Conservation (phyloP, 1,140 invertebrate genomes). For the Vanessa atalanta region DNA sequence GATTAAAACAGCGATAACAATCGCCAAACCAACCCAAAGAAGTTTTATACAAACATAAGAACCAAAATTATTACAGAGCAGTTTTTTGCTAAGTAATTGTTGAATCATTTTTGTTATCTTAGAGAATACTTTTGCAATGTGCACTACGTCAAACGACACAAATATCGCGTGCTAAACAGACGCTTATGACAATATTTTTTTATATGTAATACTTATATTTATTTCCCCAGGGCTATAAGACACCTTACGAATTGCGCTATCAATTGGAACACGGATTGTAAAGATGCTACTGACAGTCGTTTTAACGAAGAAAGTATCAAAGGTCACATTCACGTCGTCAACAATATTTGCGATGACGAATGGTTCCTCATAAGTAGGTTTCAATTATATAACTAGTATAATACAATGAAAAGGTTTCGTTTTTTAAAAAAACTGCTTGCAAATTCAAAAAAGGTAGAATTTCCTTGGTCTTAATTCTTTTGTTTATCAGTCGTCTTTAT, state of each 20-base stretch:
- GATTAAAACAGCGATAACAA: too few relatives aligned
- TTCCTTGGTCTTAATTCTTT: too few relatives aligned
- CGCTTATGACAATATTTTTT: background rate
- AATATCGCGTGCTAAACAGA: too few relatives aligned
- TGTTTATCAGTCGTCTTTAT: too few relatives aligned
- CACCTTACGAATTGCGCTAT: conserved; percentile 64
- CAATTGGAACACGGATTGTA: conserved; percentile 70
- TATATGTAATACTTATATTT: conserved; percentile 4
- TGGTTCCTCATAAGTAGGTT: conserved; percentile 59
- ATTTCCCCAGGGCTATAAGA: conserved; percentile 57
- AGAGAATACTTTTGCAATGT: too few relatives aligned
- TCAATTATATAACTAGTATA: background rate
- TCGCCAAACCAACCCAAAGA: too few relatives aligned
- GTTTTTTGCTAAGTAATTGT: too few relatives aligned
- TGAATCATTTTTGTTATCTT: background rate
- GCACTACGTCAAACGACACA: too few relatives aligned
- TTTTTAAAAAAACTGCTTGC: too few relatives aligned
- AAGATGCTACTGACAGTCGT: conserved; percentile 57
- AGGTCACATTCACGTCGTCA: conserved; percentile 64
- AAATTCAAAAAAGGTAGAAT: too few relatives aligned
- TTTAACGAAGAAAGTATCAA: conserved; percentile 70
- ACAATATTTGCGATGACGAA: conserved; percentile 64
- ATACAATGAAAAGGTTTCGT: background rate
- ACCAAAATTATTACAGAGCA: too few relatives aligned
- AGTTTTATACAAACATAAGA: too few relatives aligned